phyloP scores from a whole-genome alignment of 2,797 vertebrate species.

The Megalops cyprinoides region DNA sequence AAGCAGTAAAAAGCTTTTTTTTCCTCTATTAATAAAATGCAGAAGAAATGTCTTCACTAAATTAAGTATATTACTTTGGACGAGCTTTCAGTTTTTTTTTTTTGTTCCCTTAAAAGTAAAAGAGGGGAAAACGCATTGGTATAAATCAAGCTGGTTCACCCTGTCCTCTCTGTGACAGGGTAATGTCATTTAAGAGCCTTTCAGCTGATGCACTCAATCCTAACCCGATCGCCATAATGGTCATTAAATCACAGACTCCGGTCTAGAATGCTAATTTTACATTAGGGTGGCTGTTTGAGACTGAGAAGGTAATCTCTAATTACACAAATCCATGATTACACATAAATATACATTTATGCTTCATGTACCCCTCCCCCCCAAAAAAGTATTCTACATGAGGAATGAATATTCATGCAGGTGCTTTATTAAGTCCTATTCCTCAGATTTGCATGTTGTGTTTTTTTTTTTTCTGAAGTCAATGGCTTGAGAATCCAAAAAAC shows the following conservation, averaged over 20 bases:
- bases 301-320: conserved; percentile 75
- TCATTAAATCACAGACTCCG: conserved; percentile 58
- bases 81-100: conserved; percentile 60
- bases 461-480: background rate
- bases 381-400: background rate
- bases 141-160: conserved; percentile 66
- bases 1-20: conserved; percentile 64
- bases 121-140: conserved; percentile 55
- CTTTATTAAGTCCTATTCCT: conserved; percentile 16
- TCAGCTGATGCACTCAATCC: conserved; percentile 65
- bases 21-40: conserved; percentile 68
- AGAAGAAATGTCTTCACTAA: conserved; percentile 68
- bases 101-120: conserved; percentile 45
- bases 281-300: conserved; percentile 62
- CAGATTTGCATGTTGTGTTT: background rate
- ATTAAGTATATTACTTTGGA: conserved; percentile 69
- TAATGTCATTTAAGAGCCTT: conserved; percentile 64
- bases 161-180: conserved; percentile 49
- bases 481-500: background rate
- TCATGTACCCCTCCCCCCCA: conserved; percentile 11
- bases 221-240: conserved; percentile 70
- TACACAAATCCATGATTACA: conserved; percentile 64
- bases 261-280: conserved; percentile 67
- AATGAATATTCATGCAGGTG: conserved; percentile 29
- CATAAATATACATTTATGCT: conserved; percentile 28